These are phyloP conservation scores for Tetropium fuscum DNA, from an alignment of 2,888 invertebrate genomes.

Conservation along the genomic window DNA sequence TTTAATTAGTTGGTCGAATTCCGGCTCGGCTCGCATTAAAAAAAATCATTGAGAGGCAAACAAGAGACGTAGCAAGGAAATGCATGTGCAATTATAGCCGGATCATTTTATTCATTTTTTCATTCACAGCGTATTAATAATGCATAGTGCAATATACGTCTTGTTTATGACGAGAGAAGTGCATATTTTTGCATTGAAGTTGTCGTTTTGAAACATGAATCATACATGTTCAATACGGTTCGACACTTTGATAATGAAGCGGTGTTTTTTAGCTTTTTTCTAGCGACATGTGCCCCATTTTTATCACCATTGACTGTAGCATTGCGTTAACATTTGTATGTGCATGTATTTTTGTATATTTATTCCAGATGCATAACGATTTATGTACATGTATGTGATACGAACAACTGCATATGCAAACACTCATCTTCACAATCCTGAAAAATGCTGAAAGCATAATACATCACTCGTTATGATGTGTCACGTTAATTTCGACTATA, in stretches of 20 bases:
- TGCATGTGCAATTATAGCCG: slow-evolving; percentile 26
- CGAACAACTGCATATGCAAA: slow-evolving; percentile 44
- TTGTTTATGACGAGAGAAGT: slow-evolving; percentile 65
- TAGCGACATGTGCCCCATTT: slow-evolving; percentile 58
- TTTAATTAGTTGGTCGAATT: slow-evolving; percentile 50
- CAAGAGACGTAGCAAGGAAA: slow-evolving; percentile 17
- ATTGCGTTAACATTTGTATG: slow-evolving; percentile 60
- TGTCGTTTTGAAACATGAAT: slow-evolving; percentile 66
- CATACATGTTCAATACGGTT: slow-evolving; percentile 65
- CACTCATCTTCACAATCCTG: slow-evolving; percentile 46
- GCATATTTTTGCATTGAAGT: slow-evolving; percentile 66
- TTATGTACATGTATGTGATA: slow-evolving; percentile 47
- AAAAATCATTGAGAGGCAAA: slow-evolving; percentile 20
- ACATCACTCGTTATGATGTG: slow-evolving; percentile 37
- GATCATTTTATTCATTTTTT: slow-evolving; percentile 65
- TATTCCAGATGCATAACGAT: slow-evolving; percentile 51
- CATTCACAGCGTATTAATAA: slow-evolving; percentile 66
- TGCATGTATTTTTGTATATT: slow-evolving; percentile 53
- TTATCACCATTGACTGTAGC: slow-evolving; percentile 58
- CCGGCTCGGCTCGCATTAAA: slow-evolving; percentile 36
- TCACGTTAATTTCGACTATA: slow-evolving; percentile 37
- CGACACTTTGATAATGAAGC: slow-evolving; percentile 66
- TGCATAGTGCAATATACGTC: slow-evolving; percentile 65
- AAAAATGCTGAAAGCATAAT: slow-evolving; percentile 44
- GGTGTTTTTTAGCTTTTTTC: slow-evolving; percentile 54